Conservation (phyloP, 2,113 vertebrate genomes). For the Apteryx owenii region DNA sequence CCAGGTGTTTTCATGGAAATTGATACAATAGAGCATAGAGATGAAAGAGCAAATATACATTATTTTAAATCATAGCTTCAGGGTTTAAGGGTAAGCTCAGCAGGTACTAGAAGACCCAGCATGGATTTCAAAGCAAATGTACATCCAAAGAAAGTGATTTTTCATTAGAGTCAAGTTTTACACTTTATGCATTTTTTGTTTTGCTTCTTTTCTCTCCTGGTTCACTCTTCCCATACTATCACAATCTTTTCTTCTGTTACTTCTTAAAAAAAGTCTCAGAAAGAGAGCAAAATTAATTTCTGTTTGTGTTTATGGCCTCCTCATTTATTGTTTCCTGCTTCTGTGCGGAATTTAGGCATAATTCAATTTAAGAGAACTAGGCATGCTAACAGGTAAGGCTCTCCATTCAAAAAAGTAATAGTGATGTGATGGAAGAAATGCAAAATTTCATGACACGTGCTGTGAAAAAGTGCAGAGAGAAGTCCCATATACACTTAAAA, state of each 20-base stretch:
- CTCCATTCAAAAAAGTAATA: background rate
- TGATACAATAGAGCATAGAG: conserved; percentile 47
- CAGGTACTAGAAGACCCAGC: conserved; percentile 47
- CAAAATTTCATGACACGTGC: background rate
- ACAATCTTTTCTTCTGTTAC: background rate
- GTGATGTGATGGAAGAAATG: background rate
- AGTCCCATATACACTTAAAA: background rate
- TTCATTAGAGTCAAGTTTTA: conserved; percentile 24
- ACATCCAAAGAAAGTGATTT: conserved; percentile 57
- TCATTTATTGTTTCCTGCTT: background rate
- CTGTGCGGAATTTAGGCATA: background rate
- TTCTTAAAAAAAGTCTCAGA: background rate
- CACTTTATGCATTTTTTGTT: background rate
- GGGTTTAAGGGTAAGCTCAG: conserved; percentile 45
- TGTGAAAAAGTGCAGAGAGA: background rate
- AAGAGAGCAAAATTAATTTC: background rate
- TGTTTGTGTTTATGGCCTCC: background rate
- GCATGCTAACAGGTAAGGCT: background rate
- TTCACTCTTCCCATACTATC: background rate
- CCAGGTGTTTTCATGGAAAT: conserved; percentile 66
- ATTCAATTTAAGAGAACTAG: background rate
- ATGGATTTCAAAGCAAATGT: conserved; percentile 63
- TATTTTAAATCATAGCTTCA: conserved; percentile 61
- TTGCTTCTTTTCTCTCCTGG: background rate
- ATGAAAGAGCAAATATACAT: conserved; percentile 70